Evolutionary conservation across 2,113 vertebrate species (phyloP).

Genomic region (Crotophaga sulcirostris): DNA sequence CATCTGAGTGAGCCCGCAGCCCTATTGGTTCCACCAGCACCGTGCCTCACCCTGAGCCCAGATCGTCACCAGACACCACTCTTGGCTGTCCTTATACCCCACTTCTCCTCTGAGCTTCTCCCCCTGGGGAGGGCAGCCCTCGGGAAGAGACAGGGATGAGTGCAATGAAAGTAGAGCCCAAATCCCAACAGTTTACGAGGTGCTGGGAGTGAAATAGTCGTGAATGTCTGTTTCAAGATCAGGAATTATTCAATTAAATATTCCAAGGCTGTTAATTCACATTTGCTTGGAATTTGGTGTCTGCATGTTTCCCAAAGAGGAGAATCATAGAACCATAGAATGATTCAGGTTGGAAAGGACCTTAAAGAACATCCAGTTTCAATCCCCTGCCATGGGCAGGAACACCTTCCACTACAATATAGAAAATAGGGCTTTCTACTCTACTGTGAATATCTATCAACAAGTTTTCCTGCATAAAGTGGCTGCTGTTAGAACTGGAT

Average conservation of each 20-base stretch:
- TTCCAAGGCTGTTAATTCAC: background rate
- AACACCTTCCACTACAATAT: no score
- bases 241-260: background rate
- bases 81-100: background rate
- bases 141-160: background rate
- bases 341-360: background rate
- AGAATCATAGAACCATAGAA: background rate
- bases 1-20: rapidly evolving
- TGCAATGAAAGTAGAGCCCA: rapidly evolving
- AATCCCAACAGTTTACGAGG: background rate
- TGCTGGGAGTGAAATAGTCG: background rate
- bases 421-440: no score
- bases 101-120: background rate
- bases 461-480: background rate
- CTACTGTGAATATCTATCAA: no score
- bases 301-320: background rate
- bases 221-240: background rate
- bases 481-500: background rate
- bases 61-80: background rate
- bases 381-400: no score
- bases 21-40: background rate
- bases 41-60: background rate
- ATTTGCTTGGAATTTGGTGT: background rate
- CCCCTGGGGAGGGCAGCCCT: background rate
- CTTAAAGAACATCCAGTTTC: no score